Evolutionary conservation across 2,797 vertebrate genomes (phyloP), one percentile per base, ranked within the genome.

Genomic region (Eurystomus glaucurus): DNA sequence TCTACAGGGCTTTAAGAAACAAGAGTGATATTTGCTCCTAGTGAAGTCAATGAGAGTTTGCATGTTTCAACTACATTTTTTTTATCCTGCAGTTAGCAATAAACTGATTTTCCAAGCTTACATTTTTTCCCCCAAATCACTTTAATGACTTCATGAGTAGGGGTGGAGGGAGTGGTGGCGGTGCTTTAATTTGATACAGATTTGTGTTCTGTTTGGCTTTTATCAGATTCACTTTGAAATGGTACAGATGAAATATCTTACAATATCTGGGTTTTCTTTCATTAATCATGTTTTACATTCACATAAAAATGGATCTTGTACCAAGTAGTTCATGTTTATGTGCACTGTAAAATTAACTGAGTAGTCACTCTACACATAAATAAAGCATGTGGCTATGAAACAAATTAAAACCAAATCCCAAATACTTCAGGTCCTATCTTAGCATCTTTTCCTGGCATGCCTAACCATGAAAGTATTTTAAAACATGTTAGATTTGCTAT

Each of bases 351-450:
- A 96, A 87, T 79, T 85, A 85, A 71, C n/a, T 58, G 86, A 80
- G 46, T 72, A 81, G 55, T 93, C 65, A 75, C 76, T 92, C 68
- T 52, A 21, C 37, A 39, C 41, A 79, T 80, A 96, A 92, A 90
- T 76, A 92, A 88, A 85, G 25, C 4, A 4, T 70, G n/a, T 69
- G 46, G 21, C 28, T 62, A 14, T 18, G 31, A 89, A 45, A 92
- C n/a, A 92, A 93, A 87, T 79, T 66, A 62, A 90, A 96, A 96
- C 17, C 88, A 92, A 91, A 81, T 88, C 62, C 45, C 60, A 69
- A 83, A 74, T 60, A 58, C 22, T 69, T 84, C 46, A 61, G 23
- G 61, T 61, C 52, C 10, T 84, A 35, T 71, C 55, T 88, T 48
- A 83, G 14, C 72, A 60, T 72, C 43, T 85, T 50, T 41, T 81